Evolutionary conservation across 2,888 invertebrate species (phyloP), one percentile per base, ranked within the genome.

Genomic region (Cryptops parisi): DNA sequence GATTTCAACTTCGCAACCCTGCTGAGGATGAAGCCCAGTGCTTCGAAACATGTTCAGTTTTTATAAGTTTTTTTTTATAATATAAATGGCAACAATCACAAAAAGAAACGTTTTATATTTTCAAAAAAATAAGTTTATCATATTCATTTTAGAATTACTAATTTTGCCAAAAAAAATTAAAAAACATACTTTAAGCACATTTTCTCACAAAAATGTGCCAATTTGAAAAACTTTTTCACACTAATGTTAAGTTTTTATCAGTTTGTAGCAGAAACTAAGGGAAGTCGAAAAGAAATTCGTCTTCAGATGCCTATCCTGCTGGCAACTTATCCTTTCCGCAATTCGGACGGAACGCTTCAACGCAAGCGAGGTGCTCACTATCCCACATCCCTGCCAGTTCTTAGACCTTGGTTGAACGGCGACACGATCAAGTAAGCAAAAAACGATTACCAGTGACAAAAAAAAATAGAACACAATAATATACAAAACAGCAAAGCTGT

Each of bases 211-310:
- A 46, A 26, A 26, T 33, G 38, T 33, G 15, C 9, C 38, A 15
- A 33, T 12, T 33, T 33, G 9, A 33, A 15, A 33, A 33, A 33
- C 15, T 33, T n/a, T n/a, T n/a, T n/a, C n/a, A n/a, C n/a, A n/a
- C n/a, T n/a, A n/a, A 43, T 43, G 2, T 43, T 23, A 25, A 15
- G 15, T 47, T 27, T 1, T 26, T 25, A 19, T 33, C 72, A 87
- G 87, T 90, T 91, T 68, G 82, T 88, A 62, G 83, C 91, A 64
- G 84, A 84, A 67, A 90, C 91, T 56, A 89, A 88, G 70, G 88
- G 87, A 62, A 73, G 90, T 64, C 89, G 90, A 67, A 90, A 90
- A 68, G 85, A 88, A 67, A 83, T 91, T 51, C 90, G 89, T 68
- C 74, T 93, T 2, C 91, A 91, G 69, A 75, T 91, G 64, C 91